A percentile compares a stretch with the other conserved stretches of the same genome.
Evolutionary conservation across 2,797 vertebrate genomes (phyloP).

Genomic region (Arctocebus calabarensis): DNA sequence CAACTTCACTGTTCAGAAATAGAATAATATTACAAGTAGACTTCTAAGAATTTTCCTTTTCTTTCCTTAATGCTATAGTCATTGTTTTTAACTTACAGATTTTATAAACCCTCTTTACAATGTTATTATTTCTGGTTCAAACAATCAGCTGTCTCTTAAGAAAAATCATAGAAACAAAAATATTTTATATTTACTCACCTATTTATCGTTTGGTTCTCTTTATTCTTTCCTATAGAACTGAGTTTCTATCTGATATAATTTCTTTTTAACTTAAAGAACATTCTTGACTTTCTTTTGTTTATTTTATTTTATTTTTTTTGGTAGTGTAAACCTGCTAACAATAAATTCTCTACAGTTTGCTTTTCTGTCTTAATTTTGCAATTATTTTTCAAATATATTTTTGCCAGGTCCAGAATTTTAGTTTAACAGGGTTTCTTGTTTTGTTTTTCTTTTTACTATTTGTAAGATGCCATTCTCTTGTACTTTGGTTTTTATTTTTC

Average conservation of each 20-base stretch:
- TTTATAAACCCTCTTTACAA: neutral
- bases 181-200: neutral
- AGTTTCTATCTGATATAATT: neutral
- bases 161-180: neutral
- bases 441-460: neutral
- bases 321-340: neutral
- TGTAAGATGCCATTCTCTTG: neutral
- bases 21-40: neutral
- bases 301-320: neutral
- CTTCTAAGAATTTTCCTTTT: neutral
- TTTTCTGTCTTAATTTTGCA: neutral
- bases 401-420: neutral
- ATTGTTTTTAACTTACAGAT: neutral
- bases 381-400: neutral
- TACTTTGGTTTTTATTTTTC: neutral
- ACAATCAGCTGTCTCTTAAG: neutral
- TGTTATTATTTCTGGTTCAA: neutral
- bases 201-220: neutral
- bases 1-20: neutral
- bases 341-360: neutral
- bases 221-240: neutral
- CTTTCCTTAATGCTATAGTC: neutral
- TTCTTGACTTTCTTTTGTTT: neutral
- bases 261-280: neutral
- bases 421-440: neutral